Evolutionary conservation across 2,113 vertebrate genomes (phyloP).

Genomic region (Pseudopipra pipra): DNA sequence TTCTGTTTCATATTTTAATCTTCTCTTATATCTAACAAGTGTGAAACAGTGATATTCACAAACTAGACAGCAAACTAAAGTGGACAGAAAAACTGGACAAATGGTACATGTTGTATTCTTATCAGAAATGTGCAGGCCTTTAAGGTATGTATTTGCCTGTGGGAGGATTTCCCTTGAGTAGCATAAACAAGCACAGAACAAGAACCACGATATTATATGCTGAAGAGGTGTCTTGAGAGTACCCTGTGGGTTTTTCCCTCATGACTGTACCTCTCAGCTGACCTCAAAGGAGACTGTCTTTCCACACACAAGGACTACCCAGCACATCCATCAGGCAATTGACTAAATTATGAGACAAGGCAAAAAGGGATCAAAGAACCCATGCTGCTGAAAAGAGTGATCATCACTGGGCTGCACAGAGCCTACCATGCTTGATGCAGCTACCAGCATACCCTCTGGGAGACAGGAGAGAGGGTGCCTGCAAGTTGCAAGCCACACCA

Average conservation of each 20-base stretch:
- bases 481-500: background rate
- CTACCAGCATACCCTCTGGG: fast-evolving
- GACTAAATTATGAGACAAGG: background rate
- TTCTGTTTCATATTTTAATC: background rate
- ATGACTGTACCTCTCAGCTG: background rate
- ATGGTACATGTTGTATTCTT: background rate
- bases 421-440: background rate
- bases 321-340: conserved; percentile 10
- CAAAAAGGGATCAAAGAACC: background rate
- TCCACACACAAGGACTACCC: background rate
- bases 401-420: background rate
- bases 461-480: background rate
- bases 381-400: background rate
- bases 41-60: background rate
- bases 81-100: background rate
- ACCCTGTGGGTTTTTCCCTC: background rate
- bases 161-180: background rate
- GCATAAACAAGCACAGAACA: background rate
- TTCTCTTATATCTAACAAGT: background rate
- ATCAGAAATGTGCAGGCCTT: background rate
- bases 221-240: background rate
- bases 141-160: background rate
- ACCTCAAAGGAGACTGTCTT: background rate
- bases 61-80: background rate
- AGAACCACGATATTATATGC: conserved; percentile 1